Evolutionary conservation across 2,888 invertebrate species (phyloP).

Genomic region (Sipunculus nudus): DNA sequence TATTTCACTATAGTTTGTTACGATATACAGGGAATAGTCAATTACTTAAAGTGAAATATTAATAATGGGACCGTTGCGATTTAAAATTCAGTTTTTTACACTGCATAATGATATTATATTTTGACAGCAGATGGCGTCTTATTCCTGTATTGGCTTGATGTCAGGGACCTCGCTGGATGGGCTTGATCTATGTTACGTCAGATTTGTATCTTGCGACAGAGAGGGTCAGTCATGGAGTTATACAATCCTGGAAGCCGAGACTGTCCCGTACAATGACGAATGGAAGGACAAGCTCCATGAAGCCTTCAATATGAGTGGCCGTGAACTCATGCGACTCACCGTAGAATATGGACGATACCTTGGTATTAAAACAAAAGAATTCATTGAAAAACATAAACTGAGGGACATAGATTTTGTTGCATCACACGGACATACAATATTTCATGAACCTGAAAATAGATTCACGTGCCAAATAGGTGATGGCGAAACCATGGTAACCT

Average conservation of each 20-base stretch:
- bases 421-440: constrained; percentile 59
- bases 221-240: constrained; percentile 55
- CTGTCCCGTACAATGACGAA: constrained; percentile 47
- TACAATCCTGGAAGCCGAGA: constrained; percentile 47
- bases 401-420: constrained; percentile 47
- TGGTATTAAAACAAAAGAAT: constrained; percentile 45
- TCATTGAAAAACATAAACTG: constrained; percentile 41
- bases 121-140: constrained; percentile 47
- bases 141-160: constrained; percentile 57
- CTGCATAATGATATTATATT: too few species aligned
- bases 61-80: too few species aligned
- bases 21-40: too few species aligned
- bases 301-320: constrained; percentile 43
- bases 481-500: constrained; percentile 53
- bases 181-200: constrained; percentile 56
- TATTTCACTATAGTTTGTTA: too few species aligned
- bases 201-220: constrained; percentile 54
- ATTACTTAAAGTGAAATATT: too few species aligned
- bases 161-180: constrained; percentile 61
- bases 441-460: constrained; percentile 55
- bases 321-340: constrained; percentile 52
- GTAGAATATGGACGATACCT: constrained; percentile 56
- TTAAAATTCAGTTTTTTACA: too few species aligned
- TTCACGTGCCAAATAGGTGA: constrained; percentile 60
- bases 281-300: constrained; percentile 47